Evolutionary conservation across 1,140 invertebrate species (phyloP).

Genomic region (Leptopilina clavipes): DNA sequence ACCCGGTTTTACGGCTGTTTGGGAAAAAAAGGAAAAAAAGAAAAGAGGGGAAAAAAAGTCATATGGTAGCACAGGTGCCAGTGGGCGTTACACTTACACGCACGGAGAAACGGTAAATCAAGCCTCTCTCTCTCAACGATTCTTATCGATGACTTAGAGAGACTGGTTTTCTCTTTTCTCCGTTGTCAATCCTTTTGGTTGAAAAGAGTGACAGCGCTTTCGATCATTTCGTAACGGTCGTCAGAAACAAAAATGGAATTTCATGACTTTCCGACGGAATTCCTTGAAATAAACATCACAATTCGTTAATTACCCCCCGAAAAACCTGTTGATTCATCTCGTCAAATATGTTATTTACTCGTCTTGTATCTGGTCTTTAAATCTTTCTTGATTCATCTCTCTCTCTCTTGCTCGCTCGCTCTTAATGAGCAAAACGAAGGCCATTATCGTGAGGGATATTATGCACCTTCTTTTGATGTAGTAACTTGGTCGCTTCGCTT

Average conservation of each 20-base stretch:
- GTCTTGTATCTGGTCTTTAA: neutral
- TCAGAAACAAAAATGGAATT: conserved; percentile 20
- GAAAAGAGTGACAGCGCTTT: conserved; percentile 57
- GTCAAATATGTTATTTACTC: neutral
- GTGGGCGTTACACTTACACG: conserved; percentile 34
- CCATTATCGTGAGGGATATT: neutral
- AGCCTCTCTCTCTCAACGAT: neutral
- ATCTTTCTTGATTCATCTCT: neutral
- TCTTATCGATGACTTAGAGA: conserved; percentile 36
- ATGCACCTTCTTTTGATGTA: neutral
- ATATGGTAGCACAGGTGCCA: conserved; percentile 23
- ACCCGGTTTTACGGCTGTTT: neutral
- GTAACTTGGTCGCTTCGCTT: no score
- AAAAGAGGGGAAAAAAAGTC: no score
- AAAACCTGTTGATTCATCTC: neutral
- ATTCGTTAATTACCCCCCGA: neutral
- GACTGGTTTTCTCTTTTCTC: conserved; percentile 51
- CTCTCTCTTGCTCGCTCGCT: neutral
- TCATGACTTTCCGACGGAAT: neutral
- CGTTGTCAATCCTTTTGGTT: conserved; percentile 43
- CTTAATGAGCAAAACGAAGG: no score
- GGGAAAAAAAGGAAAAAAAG: no score
- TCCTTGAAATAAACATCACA: neutral
- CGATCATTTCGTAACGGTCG: conserved; percentile 51
- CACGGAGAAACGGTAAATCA: conserved; percentile 32